Evolutionary conservation across 2,797 vertebrate species (phyloP).

Genomic region (Eulemur albifrons): DNA sequence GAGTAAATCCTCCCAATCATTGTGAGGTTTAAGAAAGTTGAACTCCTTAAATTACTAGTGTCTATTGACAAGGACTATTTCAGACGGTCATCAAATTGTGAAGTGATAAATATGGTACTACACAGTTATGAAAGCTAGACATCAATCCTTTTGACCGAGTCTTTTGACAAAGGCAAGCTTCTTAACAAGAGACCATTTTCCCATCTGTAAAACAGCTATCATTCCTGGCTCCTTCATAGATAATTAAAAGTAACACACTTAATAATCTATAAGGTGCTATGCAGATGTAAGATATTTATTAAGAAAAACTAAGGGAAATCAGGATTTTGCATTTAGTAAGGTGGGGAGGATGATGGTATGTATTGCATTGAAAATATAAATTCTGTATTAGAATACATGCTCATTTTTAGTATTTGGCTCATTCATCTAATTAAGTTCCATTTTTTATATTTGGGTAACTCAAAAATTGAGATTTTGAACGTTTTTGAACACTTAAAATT

Average conservation of each 20-base stretch:
- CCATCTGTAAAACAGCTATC: not conserved
- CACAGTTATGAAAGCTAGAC: not conserved
- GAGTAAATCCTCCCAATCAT: not conserved
- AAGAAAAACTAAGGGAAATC: slow-evolving; percentile 6
- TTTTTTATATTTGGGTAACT: not conserved
- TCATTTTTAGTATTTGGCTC: not conserved
- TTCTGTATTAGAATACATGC: not conserved
- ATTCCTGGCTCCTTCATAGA: not conserved
- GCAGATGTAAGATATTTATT: not conserved
- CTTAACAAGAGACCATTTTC: not conserved
- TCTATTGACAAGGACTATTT: not conserved
- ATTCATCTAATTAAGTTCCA: not conserved
- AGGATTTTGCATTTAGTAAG: not conserved
- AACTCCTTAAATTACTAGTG: not conserved
- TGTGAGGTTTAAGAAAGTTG: not conserved
- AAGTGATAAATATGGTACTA: not conserved
- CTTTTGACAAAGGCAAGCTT: slow-evolving; percentile 22
- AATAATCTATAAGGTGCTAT: not conserved
- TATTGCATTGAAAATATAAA: not conserved
- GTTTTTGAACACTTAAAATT: not conserved
- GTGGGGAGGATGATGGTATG: not conserved
- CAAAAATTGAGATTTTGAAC: not conserved
- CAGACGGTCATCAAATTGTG: not conserved
- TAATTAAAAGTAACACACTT: not conserved
- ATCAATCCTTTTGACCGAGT: not conserved